phyloP scores from a whole-genome alignment of 2,113 vertebrate species.

The Echinops telfairi region DNA sequence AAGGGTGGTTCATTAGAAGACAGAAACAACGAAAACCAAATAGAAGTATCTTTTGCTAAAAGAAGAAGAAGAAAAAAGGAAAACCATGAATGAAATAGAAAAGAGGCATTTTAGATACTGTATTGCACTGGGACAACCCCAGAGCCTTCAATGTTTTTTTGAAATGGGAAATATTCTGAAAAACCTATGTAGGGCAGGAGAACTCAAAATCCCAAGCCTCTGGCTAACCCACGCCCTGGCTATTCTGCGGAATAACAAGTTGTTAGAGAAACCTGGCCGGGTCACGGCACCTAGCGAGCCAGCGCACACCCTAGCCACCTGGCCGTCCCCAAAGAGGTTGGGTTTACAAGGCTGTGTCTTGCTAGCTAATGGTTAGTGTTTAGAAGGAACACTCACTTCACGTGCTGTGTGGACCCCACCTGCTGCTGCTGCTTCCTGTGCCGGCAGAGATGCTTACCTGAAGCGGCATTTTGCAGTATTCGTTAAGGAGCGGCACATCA shows the following conservation, averaged over 20 bases:
- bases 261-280: background rate
- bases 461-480: conserved; percentile 99
- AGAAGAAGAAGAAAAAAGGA: background rate
- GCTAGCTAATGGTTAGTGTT: background rate
- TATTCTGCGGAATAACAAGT: background rate
- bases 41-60: background rate
- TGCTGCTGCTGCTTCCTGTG: background rate
- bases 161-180: conserved; percentile 42
- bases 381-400: background rate
- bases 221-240: background rate
- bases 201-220: background rate
- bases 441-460: conserved; percentile 89
- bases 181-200: background rate
- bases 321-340: background rate
- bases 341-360: background rate
- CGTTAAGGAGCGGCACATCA: conserved; percentile 96
- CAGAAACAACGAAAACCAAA: background rate
- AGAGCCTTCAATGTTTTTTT: conserved; percentile 25
- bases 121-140: background rate
- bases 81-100: background rate
- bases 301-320: background rate
- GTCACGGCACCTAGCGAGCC: background rate
- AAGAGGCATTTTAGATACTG: conserved; percentile 12
- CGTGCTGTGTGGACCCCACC: rapidly evolving
- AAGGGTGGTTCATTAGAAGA: background rate